Evolutionary conservation across 2,113 vertebrate genomes (phyloP), one percentile per base, ranked within the genome.

Genomic region (Elgaria multicarinata): DNA sequence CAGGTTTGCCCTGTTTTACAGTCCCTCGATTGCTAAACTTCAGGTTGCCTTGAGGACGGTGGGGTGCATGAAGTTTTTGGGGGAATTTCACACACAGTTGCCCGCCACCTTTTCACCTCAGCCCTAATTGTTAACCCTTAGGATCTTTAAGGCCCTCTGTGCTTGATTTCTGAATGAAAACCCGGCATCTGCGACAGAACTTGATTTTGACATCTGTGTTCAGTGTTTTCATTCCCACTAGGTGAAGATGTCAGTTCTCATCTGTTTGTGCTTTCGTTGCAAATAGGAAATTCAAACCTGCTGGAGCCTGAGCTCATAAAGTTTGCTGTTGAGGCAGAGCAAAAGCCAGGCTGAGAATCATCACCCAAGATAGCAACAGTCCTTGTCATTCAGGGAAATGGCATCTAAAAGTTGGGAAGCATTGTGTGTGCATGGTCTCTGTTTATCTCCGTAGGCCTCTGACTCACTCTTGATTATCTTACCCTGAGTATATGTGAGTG

Each of bases 331-430:
- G 75, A 1, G 58, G 6, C 87, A 0, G 0, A 20, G 90, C 69
- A 86, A 91, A 76, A 83, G 84, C 92, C 92, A 90, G 75, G 91
- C 88, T 88, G 84, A 90, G 62, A 0, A 0, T 93, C 94, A 95
- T 94, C 94, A 94, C 93, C 93, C 94, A 92, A 92, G 86, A 86
- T 83, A 77, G 83, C 78, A 87, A 90, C 62, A 92, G 92, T 89
- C 89, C 62, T 80, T 89, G 90, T 94, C 81, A 91, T 88, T 95
- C 87, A 90, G 78, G 90, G 81, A 90, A 87, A 95, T 93, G 94
- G 90, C 81, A 93, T 95, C 93, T 66, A 85, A 58, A 92, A 87
- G 75, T 90, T 83, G 85, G 93, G 90, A 92, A 91, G 80, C 79
- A 76, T 44, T 64, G 44, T 36, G 44, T 36, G 81, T 69, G 14